These are phyloP conservation scores for Lathamus discolor DNA, from an alignment of 2,113 vertebrate species.

Conservation along the genomic window DNA sequence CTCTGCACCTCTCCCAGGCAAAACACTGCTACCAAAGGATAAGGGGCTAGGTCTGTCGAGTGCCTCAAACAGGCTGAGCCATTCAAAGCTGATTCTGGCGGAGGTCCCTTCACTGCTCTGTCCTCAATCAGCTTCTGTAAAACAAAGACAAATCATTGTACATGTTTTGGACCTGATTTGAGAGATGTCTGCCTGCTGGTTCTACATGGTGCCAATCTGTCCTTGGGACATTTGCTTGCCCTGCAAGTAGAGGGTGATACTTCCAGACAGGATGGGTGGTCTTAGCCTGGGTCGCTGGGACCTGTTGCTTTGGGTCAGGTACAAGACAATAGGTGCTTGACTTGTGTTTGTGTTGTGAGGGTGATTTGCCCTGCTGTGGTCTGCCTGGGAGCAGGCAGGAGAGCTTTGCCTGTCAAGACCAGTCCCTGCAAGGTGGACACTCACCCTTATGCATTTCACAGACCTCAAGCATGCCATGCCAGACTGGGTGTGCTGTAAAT, in stretches of 20 bases:
- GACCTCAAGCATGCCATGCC: accelerated
- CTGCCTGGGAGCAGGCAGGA: background rate
- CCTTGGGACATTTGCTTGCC: background rate
- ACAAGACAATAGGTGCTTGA: background rate
- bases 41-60: background rate
- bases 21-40: background rate
- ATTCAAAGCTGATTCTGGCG: background rate
- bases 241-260: background rate
- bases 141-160: background rate
- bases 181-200: background rate
- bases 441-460: accelerated
- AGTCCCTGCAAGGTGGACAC: background rate
- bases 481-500: background rate
- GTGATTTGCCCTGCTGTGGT: background rate
- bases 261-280: background rate
- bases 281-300: background rate
- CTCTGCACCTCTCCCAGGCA: background rate
- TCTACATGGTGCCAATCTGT: accelerated
- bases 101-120: background rate
- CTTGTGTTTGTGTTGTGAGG: background rate
- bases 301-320: background rate
- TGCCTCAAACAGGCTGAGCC: background rate
- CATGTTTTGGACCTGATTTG: background rate
- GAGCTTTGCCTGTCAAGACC: background rate
- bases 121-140: background rate